These are phyloP conservation scores for Mus caroli DNA, from an alignment of 2,797 vertebrate genomes.

Conservation along the genomic window DNA sequence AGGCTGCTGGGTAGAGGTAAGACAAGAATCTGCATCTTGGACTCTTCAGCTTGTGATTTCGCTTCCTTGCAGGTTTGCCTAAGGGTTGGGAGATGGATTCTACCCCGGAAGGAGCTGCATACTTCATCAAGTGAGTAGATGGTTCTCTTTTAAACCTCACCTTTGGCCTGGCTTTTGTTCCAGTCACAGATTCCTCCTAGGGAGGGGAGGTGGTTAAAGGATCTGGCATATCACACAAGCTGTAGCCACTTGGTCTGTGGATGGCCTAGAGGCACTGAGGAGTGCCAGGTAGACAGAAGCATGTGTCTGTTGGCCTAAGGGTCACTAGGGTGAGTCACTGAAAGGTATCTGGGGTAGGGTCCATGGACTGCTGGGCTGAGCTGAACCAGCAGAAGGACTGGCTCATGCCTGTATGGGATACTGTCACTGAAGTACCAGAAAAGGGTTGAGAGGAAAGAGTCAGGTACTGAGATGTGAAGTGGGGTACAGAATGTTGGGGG, in stretches of 20 bases:
- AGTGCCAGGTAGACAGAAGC: not conserved
- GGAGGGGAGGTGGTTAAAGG: not conserved
- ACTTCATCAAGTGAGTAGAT: conserved; percentile 91
- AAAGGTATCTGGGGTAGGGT: not conserved
- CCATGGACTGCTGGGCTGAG: not conserved
- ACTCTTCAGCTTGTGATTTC: conserved; percentile 15
- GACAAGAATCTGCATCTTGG: not conserved
- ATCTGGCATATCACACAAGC: not conserved
- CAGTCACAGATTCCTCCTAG: not conserved
- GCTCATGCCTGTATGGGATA: not conserved
- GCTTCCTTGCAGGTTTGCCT: conserved; percentile 85
- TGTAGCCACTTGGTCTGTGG: not conserved
- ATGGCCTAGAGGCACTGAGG: not conserved
- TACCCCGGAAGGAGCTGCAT: conserved; percentile 86
- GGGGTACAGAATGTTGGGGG: not conserved
- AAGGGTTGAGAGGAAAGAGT: not conserved
- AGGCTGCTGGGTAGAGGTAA: not conserved
- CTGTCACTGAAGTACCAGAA: not conserved
- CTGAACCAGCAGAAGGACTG: not conserved
- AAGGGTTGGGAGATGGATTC: conserved; percentile 89
- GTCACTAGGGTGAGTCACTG: not conserved
- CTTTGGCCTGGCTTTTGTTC: not conserved
- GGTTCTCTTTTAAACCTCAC: not conserved
- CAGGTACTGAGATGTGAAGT: rapidly evolving
- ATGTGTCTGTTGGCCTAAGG: not conserved